A percentile compares a stretch with the other conserved stretches of the same genome.
phyloP scores from a whole-genome alignment of 2,888 invertebrate genomes.

The Drosophila pseudotalamancana region DNA sequence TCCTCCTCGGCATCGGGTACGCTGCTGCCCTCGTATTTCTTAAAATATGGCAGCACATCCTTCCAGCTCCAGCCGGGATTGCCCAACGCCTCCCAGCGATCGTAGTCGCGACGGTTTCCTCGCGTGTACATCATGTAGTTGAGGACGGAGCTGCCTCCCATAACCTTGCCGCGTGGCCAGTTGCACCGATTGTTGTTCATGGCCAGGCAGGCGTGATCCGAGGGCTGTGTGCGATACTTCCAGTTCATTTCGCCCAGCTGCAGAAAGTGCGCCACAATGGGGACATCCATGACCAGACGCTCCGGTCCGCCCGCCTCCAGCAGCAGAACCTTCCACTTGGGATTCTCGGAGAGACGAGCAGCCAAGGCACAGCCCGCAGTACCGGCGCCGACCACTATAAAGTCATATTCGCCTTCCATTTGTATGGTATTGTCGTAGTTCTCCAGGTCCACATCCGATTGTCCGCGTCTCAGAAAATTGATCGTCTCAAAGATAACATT shows the following conservation, averaged over 20 bases:
- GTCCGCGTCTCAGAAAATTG: slow-evolving; percentile 82
- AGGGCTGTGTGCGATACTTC: slow-evolving; percentile 92
- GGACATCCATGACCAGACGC: slow-evolving; percentile 90
- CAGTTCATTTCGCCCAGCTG: slow-evolving; percentile 90
- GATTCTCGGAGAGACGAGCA: slow-evolving; percentile 89
- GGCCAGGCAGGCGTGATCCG: slow-evolving; percentile 89
- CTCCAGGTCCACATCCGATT: slow-evolving; percentile 79
- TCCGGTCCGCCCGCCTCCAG: slow-evolving; percentile 91
- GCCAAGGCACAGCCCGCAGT: slow-evolving; percentile 92
- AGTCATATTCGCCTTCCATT: slow-evolving; percentile 87
- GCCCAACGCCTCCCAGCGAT: slow-evolving; percentile 90
- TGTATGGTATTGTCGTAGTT: slow-evolving; percentile 76
- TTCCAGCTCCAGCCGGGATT: slow-evolving; percentile 90
- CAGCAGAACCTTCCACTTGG: slow-evolving; percentile 87
- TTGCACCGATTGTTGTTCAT: slow-evolving; percentile 90
- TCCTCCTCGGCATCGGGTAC: slow-evolving; percentile 85
- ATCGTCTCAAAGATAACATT: slow-evolving; percentile 79
- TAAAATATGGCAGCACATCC: slow-evolving; percentile 90
- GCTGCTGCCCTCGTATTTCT: slow-evolving; percentile 90
- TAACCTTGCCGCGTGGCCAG: slow-evolving; percentile 92
- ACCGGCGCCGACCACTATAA: slow-evolving; percentile 91
- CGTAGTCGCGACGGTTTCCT: slow-evolving; percentile 90
- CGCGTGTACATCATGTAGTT: slow-evolving; percentile 93
- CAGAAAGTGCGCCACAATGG: slow-evolving; percentile 89
- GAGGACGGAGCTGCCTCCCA: slow-evolving; percentile 92